Evolutionary conservation across 2,113 vertebrate genomes (phyloP).

Genomic region (Bagarius yarrelli): DNA sequence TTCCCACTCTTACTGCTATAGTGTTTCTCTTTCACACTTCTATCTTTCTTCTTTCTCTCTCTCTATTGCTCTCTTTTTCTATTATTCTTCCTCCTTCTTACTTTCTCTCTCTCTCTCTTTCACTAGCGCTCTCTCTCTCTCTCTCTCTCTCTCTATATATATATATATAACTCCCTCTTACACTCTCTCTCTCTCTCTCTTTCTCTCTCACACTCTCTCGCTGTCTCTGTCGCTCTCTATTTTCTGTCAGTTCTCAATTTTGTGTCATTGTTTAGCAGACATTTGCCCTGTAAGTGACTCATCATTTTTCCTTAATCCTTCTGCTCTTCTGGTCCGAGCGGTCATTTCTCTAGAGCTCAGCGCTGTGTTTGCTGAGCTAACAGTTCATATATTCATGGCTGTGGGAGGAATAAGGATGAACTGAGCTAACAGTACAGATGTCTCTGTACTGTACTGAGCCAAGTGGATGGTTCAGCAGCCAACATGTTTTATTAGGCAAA

Average conservation of each 20-base stretch:
- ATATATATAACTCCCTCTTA: too few relatives aligned
- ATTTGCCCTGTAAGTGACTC: slow-evolving; percentile 13
- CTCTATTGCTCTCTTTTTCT: background rate
- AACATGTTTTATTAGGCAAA: background rate
- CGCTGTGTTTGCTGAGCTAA: slow-evolving; percentile 26
- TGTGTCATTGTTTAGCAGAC: slow-evolving; percentile 39
- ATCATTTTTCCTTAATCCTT: background rate
- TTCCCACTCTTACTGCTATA: too few relatives aligned
- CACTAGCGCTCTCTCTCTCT: too few relatives aligned
- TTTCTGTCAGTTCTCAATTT: slow-evolving; percentile 25
- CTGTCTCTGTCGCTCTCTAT: background rate
- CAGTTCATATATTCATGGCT: background rate
- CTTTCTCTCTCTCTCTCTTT: too few relatives aligned
- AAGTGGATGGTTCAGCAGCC: slow-evolving; percentile 15
- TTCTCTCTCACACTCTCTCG: background rate
- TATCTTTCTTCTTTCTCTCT: too few relatives aligned
- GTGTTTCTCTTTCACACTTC: too few relatives aligned
- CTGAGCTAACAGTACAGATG: slow-evolving; percentile 21
- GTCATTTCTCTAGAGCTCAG: background rate
- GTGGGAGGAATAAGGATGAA: slow-evolving; percentile 3
- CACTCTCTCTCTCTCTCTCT: background rate
- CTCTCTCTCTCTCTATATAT: too few relatives aligned
- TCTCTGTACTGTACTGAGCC: slow-evolving; percentile 23
- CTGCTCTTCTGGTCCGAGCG: background rate
- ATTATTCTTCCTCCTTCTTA: too few relatives aligned